Evolutionary conservation across 2,888 invertebrate genomes (phyloP), one percentile per base, ranked within the genome.

Genomic region (Catonia carolina): DNA sequence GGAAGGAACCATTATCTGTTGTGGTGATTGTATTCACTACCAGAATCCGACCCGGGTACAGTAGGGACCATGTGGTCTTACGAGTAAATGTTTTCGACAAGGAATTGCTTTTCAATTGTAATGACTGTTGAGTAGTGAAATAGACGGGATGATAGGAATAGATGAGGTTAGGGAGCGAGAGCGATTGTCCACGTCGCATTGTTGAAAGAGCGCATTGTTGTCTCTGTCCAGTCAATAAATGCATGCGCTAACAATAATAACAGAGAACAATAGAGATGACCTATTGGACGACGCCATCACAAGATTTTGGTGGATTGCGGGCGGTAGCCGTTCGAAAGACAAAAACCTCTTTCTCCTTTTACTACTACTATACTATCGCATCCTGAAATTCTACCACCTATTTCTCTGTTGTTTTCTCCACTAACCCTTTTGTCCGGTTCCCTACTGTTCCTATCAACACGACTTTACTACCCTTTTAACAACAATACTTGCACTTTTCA

Each of bases 201-300:
- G 60, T 60, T 61, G 54, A 59, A 50, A 47, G 51, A 56, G 49
- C 55, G 61, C 59, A 59, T 62, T 61, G 60, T 60, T 59, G 59
- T 58, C 59, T 58, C 61, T 60, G 60, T 58, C 61, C 60, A 62
- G 61, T 63, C 63, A 63, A 63, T 63, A 63, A 63, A 63, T 63
- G 63, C 63, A 63, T 60, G 62, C 61, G 53, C 54, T 58, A 54
- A 58, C 58, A 58, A 58, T 58, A 58, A 58, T 58, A 58, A 50
- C 58, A 37, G 53, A 51, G 57, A 51, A 53, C 52, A 53, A 53
- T 45, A 31, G 33, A n/a, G 47, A 31, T 42, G 53, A 53, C 53
- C 47, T 47, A 53, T 53, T 53, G 47, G 36, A 23, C 31, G 50
- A 35, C 31, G 45, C 47, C 53, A 27, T 42, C 42, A 33, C 45